These are phyloP conservation scores for Acipenser transmontanus DNA, from an alignment of 2,797 vertebrate genomes.

Conservation along the genomic window DNA sequence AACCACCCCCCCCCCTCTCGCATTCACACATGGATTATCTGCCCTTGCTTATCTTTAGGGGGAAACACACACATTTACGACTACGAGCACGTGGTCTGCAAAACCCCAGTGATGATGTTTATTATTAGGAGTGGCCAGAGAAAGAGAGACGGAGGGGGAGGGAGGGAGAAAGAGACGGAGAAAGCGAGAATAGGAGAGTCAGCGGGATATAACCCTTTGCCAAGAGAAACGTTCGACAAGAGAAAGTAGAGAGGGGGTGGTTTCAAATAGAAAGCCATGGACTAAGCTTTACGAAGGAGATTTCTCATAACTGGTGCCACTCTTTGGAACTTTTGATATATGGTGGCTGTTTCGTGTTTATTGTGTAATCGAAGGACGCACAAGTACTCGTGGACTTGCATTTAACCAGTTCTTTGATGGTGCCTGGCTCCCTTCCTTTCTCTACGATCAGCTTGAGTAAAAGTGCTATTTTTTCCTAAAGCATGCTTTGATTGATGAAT, in stretches of 20 bases:
- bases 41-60: conserved; percentile 2
- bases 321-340: not conserved
- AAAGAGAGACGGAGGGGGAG: conserved; percentile 24
- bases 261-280: conserved; percentile 17
- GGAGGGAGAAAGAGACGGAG: conserved; percentile 16
- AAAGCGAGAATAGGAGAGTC: conserved; percentile 8
- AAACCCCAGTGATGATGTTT: conserved; percentile 19
- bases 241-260: conserved; percentile 16
- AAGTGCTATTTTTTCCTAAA: too few relatives aligned
- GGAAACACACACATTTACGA: not conserved
- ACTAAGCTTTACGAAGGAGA: conserved; percentile 6
- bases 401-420: conserved; percentile 3
- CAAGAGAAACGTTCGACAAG: conserved; percentile 16
- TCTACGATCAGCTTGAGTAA: too few relatives aligned
- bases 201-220: conserved; percentile 15
- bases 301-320: conserved; percentile 9
- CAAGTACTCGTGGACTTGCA: not conserved
- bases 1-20: not conserved
- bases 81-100: conserved; percentile 19
- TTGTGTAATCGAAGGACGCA: not conserved
- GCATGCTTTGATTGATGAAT: too few relatives aligned
- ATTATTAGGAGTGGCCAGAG: conserved; percentile 36
- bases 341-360: not conserved
- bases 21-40: not conserved
- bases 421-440: conserved; percentile 4